Evolutionary conservation across 2,113 vertebrate species (phyloP), one percentile per base, ranked within the genome.

Genomic region (Excalfactoria chinensis): DNA sequence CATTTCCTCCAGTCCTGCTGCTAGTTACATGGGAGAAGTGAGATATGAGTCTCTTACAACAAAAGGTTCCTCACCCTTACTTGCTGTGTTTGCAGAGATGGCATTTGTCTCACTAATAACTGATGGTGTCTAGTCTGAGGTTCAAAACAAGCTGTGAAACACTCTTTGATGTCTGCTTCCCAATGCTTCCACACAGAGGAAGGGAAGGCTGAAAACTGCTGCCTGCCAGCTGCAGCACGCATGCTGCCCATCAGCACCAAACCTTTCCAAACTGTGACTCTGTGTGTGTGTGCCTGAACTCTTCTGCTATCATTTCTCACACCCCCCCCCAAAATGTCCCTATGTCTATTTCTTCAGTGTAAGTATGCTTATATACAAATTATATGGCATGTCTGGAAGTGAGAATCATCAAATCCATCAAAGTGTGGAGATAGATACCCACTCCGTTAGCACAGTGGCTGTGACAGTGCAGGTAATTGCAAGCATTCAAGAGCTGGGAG

Each of bases 351-450:
- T n/a, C 37, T 73, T 34, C 35, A 35, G 21, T 43, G 51, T 55
- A 32, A 69, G 17, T 20, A 7, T 4, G 7, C 23, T 68, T 0
- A 0, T 32, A 20, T 10, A 53, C 48, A 41, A 32, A 53, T 40
- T n/a, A 73, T 2, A 0, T 15, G 28, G 23, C 9, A n/a, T 46
- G 37, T n/a, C 32, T 48, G 66, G 37, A 64, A 71, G 10, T 15
- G 23, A 66, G 49, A 86, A 21, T 53, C 69, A 35, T 34, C 69
- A 49, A 55, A 55, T n/a, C 13, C 70, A 44, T 44, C 26, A 23
- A 74, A 74, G 69, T 1, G 1, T 8, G 55, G 64, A 59, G n/a
- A 20, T 66, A 59, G n/a, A 20, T 66, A 15, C 23, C 44, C 55
- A 5, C 44, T 64, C 37, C 60, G 43, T 58, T 30, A 40, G 55